Evolutionary conservation across 2,888 invertebrate genomes (phyloP).

Genomic region (Tetragonula carbonaria): DNA sequence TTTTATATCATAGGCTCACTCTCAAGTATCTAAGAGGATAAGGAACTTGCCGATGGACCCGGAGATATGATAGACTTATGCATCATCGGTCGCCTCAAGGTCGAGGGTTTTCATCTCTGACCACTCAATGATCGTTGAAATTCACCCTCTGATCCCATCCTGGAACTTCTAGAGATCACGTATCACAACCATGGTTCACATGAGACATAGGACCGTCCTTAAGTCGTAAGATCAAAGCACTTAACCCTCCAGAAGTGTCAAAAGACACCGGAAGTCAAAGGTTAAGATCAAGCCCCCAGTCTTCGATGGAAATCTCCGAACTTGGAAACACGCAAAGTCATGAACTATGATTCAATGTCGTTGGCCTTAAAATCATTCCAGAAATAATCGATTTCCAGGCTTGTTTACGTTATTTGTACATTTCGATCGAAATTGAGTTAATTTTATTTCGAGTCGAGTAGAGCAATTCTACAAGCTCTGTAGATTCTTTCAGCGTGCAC

Average conservation of each 20-base stretch:
- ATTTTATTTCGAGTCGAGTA: too few relatives aligned
- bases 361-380: not conserved
- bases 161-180: not conserved
- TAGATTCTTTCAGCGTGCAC: too few relatives aligned
- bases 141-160: not conserved
- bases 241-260: not conserved
- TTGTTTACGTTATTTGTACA: too few relatives aligned
- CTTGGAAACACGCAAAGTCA: not conserved
- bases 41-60: not conserved
- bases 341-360: not conserved
- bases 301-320: not conserved
- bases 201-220: not conserved
- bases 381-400: too few relatives aligned
- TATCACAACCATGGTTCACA: not conserved
- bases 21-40: not conserved
- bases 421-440: too few relatives aligned
- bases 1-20: not conserved
- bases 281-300: not conserved
- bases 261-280: not conserved
- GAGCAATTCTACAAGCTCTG: too few relatives aligned
- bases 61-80: not conserved
- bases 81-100: not conserved
- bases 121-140: not conserved
- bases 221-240: not conserved
- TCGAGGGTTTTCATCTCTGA: not conserved